Evolutionary conservation across 30 jellyfish, hydroid and myxozoan genomes (phyloP), one percentile per base, ranked within the genome.

Genomic region (Rhopilema esculentum): DNA sequence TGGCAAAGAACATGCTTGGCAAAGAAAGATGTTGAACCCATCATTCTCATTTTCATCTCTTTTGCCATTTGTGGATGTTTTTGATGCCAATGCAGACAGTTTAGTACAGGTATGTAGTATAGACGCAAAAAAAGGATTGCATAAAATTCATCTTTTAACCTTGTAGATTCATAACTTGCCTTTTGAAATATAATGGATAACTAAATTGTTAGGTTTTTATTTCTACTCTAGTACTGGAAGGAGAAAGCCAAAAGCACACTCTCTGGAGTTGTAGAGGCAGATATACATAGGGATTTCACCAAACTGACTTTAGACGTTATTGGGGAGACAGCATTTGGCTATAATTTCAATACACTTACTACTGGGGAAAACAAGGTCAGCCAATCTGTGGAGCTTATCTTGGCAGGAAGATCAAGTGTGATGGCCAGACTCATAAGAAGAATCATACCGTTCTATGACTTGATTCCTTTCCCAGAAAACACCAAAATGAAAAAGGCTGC

Each of bases 1-100:
- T 87, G 96, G 96, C 1, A 87, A 87, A 69, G 90, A 68, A 26
- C 96, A 87, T 68, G 90, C 90, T 6, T 77, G 86, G 86, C 96
- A 87, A 31, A 52, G 96, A 30, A 87, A 87, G 53, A 65, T 87
- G 86, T 72, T 87, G 25, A 87, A 76, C 50, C 96, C 96, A 4
- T 79, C 83, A 27, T 87, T 87, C 67, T 76, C 96, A 0, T 53
- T 76, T 61, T 67, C 96, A 24, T 66, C 81, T 50, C 49, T 87
- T 0, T 28, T 66, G 20, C 87, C 25, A 29, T 87, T 53, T 75
- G 81, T 86, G 33, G 69, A 57, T 16, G 40, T 84, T 0, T 86
- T 86, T 68, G 89, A 75, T 26, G 0, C 69, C 30, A 73, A 32
- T 69, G 23, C 84, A 29, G 69, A 32, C 9, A 73, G 32, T 33